phyloP scores from a whole-genome alignment of 2,888 invertebrate species.

The Leucophora obtusa region DNA sequence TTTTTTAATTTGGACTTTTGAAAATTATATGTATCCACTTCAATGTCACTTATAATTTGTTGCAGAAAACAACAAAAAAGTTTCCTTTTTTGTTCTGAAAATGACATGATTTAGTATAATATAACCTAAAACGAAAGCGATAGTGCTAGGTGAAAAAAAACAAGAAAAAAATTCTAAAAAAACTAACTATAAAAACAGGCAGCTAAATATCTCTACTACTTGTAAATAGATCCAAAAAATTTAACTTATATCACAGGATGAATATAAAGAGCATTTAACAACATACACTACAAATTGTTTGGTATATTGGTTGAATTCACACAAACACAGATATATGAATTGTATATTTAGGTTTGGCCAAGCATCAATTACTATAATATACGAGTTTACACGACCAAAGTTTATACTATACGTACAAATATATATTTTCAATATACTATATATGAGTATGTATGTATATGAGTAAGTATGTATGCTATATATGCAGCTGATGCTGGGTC shows the following conservation, averaged over 20 bases:
- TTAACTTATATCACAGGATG: not conserved
- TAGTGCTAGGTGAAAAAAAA: conserved; percentile 44
- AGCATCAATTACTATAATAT: conserved; percentile 57
- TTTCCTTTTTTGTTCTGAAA: not conserved
- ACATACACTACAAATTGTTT: not conserved
- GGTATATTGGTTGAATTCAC: conserved; percentile 21
- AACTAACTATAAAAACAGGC: not conserved
- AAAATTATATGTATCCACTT: conserved; percentile 29
- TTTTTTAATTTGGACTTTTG: conserved; percentile 18
- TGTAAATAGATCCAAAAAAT: not conserved
- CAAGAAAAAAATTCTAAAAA: conserved; percentile 7
- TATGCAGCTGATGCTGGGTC: conserved; percentile 61
- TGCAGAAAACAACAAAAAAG: conserved; percentile 8
- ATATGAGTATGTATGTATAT: conserved; percentile 8
- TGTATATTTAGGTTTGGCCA: conserved; percentile 40
- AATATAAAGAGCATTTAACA: conserved; percentile 1
- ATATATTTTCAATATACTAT: conserved; percentile 28
- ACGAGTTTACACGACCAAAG: conserved; percentile 41
- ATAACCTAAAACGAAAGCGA: conserved; percentile 58
- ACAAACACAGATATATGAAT: not conserved
- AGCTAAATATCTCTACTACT: not conserved
- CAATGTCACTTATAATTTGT: conserved; percentile 31
- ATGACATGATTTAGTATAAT: conserved; percentile 38
- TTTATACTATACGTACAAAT: conserved; percentile 1
- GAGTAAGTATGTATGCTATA: conserved; percentile 32